Conservation (phyloP, 53 echinoderm and acorn worm species). For the Stichopus horrens region DNA sequence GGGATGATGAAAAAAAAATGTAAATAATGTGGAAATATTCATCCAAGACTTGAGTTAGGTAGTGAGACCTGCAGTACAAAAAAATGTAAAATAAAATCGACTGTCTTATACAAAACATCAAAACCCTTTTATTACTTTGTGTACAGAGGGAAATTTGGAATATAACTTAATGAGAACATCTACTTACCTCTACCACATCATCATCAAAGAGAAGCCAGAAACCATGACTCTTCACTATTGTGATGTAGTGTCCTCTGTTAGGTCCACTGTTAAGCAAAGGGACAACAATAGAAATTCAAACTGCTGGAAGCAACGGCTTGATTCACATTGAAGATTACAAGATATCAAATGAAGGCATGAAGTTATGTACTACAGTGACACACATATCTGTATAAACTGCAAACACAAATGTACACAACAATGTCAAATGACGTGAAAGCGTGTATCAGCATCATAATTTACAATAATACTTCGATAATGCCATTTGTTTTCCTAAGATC, state of each 20-base stretch:
- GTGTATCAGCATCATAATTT: no score
- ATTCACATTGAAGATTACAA: neutral
- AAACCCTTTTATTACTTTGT: constrained; percentile 67
- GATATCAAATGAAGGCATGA: neutral
- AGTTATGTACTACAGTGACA: no score
- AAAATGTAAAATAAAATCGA: no score
- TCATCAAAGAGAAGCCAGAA: constrained; percentile 99
- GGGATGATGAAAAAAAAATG: no score
- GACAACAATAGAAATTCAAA: neutral
- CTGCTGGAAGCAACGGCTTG: neutral
- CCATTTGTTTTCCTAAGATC: no score
- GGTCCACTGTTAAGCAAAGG: constrained; percentile 75
- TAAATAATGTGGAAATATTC: no score
- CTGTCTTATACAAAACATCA: constrained; percentile 51
- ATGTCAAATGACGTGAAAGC: no score
- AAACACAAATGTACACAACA: no score
- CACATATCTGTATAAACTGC: no score
- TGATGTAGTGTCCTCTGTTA: constrained; percentile 97
- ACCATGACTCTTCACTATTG: constrained; percentile 97
- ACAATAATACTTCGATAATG: no score
- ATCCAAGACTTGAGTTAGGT: no score
- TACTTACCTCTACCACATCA: constrained; percentile 96
- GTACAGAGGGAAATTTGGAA: neutral
- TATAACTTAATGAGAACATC: neutral
- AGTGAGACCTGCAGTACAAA: no score